Evolutionary conservation across 2,888 invertebrate genomes (phyloP).

Genomic region (Cepaea hortensis): DNA sequence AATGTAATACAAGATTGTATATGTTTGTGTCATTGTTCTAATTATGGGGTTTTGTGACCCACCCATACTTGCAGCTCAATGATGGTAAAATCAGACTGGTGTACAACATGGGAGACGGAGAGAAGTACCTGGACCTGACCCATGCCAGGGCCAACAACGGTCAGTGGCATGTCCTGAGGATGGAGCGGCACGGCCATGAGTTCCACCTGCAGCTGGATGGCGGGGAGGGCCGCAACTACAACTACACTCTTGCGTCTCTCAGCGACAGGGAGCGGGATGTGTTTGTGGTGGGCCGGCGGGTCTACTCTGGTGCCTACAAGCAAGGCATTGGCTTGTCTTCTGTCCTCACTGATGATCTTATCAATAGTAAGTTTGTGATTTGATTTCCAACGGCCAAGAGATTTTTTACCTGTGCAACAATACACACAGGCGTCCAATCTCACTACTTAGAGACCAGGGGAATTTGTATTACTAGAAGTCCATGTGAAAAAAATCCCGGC

Average conservation of each 20-base stretch:
- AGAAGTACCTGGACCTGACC: conserved; percentile 85
- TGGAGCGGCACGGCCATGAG: conserved; percentile 92
- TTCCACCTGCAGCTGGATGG: conserved; percentile 94
- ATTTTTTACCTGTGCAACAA: no score
- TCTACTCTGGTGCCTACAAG: conserved; percentile 40
- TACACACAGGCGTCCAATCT: no score
- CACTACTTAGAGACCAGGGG: no score
- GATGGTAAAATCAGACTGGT: conserved; percentile 92
- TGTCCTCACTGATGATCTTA: conserved; percentile 46
- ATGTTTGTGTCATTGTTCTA: no score
- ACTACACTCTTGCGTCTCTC: conserved; percentile 77
- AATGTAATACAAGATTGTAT: no score
- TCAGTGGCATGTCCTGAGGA: conserved; percentile 95
- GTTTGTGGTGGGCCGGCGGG: conserved; percentile 33
- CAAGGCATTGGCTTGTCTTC: conserved; percentile 36
- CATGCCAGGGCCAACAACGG: conserved; percentile 94
- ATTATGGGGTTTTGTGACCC: no score
- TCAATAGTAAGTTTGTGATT: conserved; percentile 45
- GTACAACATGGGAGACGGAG: conserved; percentile 91
- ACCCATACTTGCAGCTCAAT: conserved; percentile 82
- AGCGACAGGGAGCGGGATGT: conserved; percentile 31
- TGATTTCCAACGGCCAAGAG: no score
- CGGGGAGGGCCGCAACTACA: conserved; percentile 85
- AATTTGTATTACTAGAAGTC: no score
- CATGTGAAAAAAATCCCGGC: no score